Base-by-base conservation (phyloP, 2,888 invertebrate genomes). In the Notocelia uddmanniana region DNA sequence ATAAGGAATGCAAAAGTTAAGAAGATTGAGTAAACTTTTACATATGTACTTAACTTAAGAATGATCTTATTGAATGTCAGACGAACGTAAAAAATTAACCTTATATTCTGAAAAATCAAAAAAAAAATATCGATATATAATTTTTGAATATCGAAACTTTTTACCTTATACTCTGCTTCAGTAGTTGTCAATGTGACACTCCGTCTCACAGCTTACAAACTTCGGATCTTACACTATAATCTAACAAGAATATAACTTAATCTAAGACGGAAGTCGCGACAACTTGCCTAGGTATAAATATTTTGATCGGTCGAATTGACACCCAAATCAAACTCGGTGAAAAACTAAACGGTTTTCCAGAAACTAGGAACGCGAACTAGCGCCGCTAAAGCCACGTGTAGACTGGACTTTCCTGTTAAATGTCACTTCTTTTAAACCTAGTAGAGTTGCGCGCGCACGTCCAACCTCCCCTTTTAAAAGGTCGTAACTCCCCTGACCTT, bases 371-470 rank as follows among this genome's bases (percentile, higher is more conserved):
- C 63, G 74, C 77, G 72, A 74, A 59, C 60, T 62, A 78, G 78
- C 73, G 19, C 66, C 74, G 81, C 76, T 76, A 78, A 72, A 77
- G 78, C 81, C 90, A 86, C 88, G 82, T 85, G 85, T 74, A 75
- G 74, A 93, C 93, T 92, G 91, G 86, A 68, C 79, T 75, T 80
- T 76, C 74, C 73, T 76, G 73, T 76, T 75, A 77, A 82, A 81
- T 78, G 87, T 79, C 83, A 83, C 85, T 84, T 82, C 87, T 91
- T 93, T 87, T 92, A 92, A 89, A 85, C 82, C 80, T 77, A 75
- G 76, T 83, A 81, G 83, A 88, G 86, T 79, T 93, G 93, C 93
- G 93, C 93, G 93, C 93, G 93, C 93, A 93, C 74, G 81, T 80
- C 86, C n/a, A 85, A 89, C 34, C 54, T 9, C 11, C 2, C 8